Evolutionary conservation across 2,888 invertebrate species (phyloP), one percentile per base, ranked within the genome.

Genomic region (Punctoribates punctum): DNA sequence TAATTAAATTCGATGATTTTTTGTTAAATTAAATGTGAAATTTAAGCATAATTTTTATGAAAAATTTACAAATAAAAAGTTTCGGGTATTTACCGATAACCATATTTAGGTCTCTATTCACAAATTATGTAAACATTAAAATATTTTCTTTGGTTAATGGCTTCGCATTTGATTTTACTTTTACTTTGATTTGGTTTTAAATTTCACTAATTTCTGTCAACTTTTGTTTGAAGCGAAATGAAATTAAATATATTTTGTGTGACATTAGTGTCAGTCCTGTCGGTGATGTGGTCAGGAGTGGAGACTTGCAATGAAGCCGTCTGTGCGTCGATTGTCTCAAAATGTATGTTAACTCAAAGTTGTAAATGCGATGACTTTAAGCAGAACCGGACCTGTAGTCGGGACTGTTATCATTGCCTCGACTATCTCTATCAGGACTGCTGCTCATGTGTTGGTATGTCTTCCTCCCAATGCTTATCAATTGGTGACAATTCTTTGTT

Each of bases 361-460:
- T 97, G 97, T 86, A 95, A 95, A 84, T 97, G 97, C 85, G 75
- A 51, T 73, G 94, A 96, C 83, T 86, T 94, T 81, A 83, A 82
- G 79, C 91, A 90, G 82, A 93, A 92, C 83, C 94, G 94, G 83
- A 90, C 92, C n/a, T 96, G 96, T 83, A 96, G 95, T 85, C 91
- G 91, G 82, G 94, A 96, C 83, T 97, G 97, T 82, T 91, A 90
- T 81, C 91, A 89, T 82, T 97, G 97, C 83, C 88, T 97, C 77
- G 91, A 91, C 80, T 90, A 91, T 82, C 88, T 95, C 73, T 96
- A 94, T 84, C 90, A 89, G 80, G 95, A 96, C 84, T 97, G 97
- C 85, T 97, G 97, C 83, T 94, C 95, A 75, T 97, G 96, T 87
- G 94, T 97, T 81, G 96, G 97, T 96, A 86, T 89, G 93, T 86